Base-by-base conservation (phyloP, 2,888 invertebrate genomes). In the Cryptus viduatorius region DNA sequence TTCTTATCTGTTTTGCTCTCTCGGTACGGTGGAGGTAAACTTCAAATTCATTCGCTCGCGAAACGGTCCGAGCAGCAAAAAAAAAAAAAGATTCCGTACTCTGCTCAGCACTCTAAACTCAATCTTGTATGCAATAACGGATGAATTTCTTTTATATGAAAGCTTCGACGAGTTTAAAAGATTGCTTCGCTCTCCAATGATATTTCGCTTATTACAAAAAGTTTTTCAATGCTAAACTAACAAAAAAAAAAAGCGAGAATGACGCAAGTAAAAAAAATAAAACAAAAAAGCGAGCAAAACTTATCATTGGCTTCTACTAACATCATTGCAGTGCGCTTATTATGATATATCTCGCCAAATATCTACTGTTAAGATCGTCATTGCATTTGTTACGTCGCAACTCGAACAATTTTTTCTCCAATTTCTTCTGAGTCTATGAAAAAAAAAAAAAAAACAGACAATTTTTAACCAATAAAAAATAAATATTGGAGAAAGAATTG, bases 251-350 rank as follows among this genome's bases (percentile, higher is more conserved):
- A 16, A 31, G 8, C 37, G n/a, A 64, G 56, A 64, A 83, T 56
- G 56, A 71, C 76, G 65, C 46, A 65, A 71, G 59, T 69, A n/a
- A 16, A 65, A n/a, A n/a, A 29, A 42, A 59, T 24, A 24, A 24
- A 24, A 24, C 8, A 16, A 10, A 5, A 12, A 7, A 53, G 12
- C 19, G 16, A 19, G 50, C 42, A 14, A 53, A 56, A 71, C 4
- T 16, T 29, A 79, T 73, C 68, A 75, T 53, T 50, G 46, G 73
- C 81, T 76, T 76, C 48, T 78, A 44, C 71, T 78, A 61, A 69
- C 71, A 80, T 76, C 67, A 44, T 56, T 56, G 56, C 68, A 76
- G 59, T 78, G 48, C 73, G 86, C 83, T 86, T 83, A 64, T 73
- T 24, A 8, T 48, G 75, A 68, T 37, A 77, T 29, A 76, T 76